Evolutionary conservation across 1,140 invertebrate species (phyloP).

Genomic region (Saxidomus purpurata): DNA sequence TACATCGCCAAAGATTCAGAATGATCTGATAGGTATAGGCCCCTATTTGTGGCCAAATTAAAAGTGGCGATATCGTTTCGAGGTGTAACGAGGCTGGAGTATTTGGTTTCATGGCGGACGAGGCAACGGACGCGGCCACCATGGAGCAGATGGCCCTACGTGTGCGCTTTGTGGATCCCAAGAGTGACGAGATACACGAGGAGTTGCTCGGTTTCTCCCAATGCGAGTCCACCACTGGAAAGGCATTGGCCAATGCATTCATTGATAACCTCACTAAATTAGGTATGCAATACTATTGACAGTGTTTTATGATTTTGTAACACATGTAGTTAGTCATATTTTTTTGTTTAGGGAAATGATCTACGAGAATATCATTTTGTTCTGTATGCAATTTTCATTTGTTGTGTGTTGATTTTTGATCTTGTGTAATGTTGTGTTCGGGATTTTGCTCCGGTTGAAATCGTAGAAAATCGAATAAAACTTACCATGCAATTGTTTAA

Average conservation of each 20-base stretch:
- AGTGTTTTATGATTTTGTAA: no score
- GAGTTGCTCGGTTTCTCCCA: not conserved
- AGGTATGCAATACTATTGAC: not conserved
- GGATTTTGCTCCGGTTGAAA: no score
- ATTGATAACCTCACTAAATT: not conserved
- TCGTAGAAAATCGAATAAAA: no score
- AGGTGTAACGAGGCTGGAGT: not conserved
- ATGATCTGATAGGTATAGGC: not conserved
- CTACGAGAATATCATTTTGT: no score
- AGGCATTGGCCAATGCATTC: conserved; percentile 1
- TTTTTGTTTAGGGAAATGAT: no score
- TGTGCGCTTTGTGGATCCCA: not conserved
- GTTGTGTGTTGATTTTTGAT: no score
- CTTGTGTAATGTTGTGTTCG: no score
- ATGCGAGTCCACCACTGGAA: not conserved
- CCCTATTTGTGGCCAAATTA: not conserved
- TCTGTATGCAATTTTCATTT: no score
- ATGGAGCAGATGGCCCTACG: not conserved
- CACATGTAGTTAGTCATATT: no score
- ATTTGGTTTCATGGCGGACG: not conserved
- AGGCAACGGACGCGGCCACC: not conserved
- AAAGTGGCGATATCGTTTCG: not conserved
- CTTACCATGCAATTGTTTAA: no score
- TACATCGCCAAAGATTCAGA: not conserved
- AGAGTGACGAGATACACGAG: not conserved